These are phyloP conservation scores for Styela plicata DNA, from an alignment of 23 tunicate genomes.

Conservation along the genomic window DNA sequence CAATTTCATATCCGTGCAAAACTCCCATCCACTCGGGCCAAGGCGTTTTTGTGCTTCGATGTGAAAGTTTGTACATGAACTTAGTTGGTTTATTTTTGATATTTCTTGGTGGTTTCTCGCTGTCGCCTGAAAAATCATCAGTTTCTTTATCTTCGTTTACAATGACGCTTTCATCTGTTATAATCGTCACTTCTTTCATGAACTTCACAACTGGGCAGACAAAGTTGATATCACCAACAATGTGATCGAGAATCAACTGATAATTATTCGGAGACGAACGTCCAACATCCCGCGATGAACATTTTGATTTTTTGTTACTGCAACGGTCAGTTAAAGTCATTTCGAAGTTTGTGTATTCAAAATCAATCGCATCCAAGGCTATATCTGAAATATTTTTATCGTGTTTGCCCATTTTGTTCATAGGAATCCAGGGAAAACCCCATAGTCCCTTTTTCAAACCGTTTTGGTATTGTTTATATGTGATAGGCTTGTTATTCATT, in stretches of 20 bases:
- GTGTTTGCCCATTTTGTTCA: conserved; percentile 5
- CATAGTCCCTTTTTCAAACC: conserved; percentile 41
- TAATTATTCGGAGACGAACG: conserved; percentile 26
- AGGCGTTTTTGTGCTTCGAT: conserved; percentile 67
- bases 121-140: neutral
- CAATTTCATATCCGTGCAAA: conserved; percentile 95
- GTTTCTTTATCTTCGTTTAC: neutral
- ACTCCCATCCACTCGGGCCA: conserved; percentile 98
- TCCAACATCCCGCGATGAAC: neutral
- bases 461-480: conserved; percentile 11
- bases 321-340: conserved; percentile 1
- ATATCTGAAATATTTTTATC: conserved; percentile 7
- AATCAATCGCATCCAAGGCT: conserved; percentile 27
- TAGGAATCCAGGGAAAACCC: conserved; percentile 19
- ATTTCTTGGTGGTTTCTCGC: neutral
- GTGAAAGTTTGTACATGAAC: conserved; percentile 63
- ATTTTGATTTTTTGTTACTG: neutral
- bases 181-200: conserved; percentile 2
- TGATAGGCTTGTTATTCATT: conserved; percentile 25
- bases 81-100: neutral
- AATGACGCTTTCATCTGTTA: neutral
- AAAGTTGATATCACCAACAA: conserved; percentile 78
- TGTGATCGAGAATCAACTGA: conserved; percentile 55
- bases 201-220: conserved; percentile 63
- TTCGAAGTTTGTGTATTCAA: conserved; percentile 45